Base-by-base conservation (phyloP, 1,140 invertebrate species). In the Bradysia coprophila region DNA sequence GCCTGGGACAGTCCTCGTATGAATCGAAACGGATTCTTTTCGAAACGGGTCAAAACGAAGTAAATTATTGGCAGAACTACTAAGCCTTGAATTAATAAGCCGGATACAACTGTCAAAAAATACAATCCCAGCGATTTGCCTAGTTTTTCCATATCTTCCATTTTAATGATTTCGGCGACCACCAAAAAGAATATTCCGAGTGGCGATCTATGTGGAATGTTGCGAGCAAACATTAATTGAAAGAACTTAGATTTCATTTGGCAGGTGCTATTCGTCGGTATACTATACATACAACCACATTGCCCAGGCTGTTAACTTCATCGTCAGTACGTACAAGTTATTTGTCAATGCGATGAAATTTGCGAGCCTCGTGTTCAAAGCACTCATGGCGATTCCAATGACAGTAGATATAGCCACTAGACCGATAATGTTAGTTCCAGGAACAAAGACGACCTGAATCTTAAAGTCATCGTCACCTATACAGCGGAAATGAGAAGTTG, bases 131-230 rank as follows among this genome's bases (percentile, higher is more conserved):
- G 61, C 51, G 81, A 75, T 42, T 73, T 68, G 31, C 84, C 67
- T 32, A 86, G 71, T 3, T 72, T 66, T 2, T 65, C 66, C 43
- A 89, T 69, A 50, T 83, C 75, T 28, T 82, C 67, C 69, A 89
- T 86, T 50, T 78, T 78, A 8, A 86, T 57, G 21, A 91, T 77
- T 55, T 88, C 85, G 4, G 76, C 71, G 13, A 78, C 69, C 21
- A 91, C 78, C 44, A 91, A 62, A 54, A 86, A 91, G 2, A 82
- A 62, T 8, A 91, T 82, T 47, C 85, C 85, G 13, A 88, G 51
- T 0, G 87, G 87, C 6, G 85, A 88, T 43, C 88, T 63, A 72
- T n/a, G n/a, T n/a, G n/a, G n/a, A n/a, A n/a, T n/a, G n/a, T n/a
- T n/a, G n/a, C n/a, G n/a, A n/a, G n/a, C n/a, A n/a, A n/a, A n/a